Percentiles rank a stretch among this genome's conserved stretches.
phyloP scores from a whole-genome alignment of 2,113 vertebrate genomes.

The Pygoscelis antarcticus region DNA sequence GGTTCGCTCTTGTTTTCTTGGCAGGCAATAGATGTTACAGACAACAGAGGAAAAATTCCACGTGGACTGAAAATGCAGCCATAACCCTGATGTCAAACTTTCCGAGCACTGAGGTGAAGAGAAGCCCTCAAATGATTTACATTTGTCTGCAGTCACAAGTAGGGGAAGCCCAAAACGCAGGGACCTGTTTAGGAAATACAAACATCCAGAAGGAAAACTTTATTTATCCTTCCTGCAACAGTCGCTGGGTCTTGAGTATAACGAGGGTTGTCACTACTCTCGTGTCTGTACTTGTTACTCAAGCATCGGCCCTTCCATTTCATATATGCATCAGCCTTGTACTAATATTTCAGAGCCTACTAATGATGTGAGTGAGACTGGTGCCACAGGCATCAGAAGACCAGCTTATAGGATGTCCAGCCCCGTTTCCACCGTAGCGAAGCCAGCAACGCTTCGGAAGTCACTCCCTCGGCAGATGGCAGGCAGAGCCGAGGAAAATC shows the following conservation, averaged over 20 bases:
- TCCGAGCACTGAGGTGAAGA: background rate
- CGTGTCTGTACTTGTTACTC: no score
- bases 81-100: background rate
- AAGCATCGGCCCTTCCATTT: no score
- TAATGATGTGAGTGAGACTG: background rate
- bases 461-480: background rate
- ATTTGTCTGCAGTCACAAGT: background rate
- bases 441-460: background rate
- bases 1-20: background rate
- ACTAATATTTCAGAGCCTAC: fast-evolving
- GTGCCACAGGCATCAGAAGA: background rate
- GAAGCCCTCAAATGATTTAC: background rate
- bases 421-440: background rate
- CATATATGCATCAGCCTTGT: fast-evolving
- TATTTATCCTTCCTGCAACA: background rate
- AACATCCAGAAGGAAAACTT: background rate
- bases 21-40: background rate
- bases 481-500: background rate
- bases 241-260: background rate
- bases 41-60: background rate
- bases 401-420: background rate
- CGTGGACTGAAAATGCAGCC: background rate
- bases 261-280: fast-evolving
- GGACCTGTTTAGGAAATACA: background rate
- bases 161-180: background rate